Conservation (phyloP, 1,140 invertebrate species). For the Theocolax elegans region DNA sequence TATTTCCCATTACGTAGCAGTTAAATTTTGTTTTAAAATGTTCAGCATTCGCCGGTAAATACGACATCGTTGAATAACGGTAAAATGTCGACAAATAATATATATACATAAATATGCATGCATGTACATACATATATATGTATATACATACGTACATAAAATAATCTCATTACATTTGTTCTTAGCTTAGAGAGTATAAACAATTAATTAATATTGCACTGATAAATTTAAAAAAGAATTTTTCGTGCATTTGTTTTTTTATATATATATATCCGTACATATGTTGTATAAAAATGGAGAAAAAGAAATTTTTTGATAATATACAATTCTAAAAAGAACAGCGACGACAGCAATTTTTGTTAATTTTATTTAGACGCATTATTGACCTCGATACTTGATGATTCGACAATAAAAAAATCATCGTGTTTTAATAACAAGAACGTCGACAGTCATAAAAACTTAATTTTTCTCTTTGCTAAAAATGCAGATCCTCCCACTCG, state of each 20-base stretch:
- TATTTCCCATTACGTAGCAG: no score
- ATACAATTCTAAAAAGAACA: conserved; percentile 25
- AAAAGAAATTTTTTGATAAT: not conserved
- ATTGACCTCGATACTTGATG: not conserved
- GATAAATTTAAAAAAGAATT: conserved; percentile 31
- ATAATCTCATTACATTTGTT: conserved; percentile 38
- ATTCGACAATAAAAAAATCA: not conserved
- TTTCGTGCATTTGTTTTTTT: conserved; percentile 14
- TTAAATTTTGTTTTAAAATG: no score
- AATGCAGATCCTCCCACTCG: conserved; percentile 14
- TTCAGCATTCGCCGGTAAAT: conserved; percentile 1
- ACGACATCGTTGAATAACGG: conserved; percentile 17
- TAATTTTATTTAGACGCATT: not conserved
- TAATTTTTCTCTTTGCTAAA: conserved; percentile 1
- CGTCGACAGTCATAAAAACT: not conserved
- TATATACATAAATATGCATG: no score
- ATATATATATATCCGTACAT: conserved; percentile 1
- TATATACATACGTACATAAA: conserved; percentile 34
- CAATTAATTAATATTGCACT: conserved; percentile 29
- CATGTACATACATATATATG: no score
- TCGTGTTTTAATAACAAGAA: conserved; percentile 1
- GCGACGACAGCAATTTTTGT: conserved; percentile 7
- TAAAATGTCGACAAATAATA: conserved; percentile 36
- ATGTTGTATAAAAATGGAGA: conserved; percentile 30
- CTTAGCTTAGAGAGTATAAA: conserved; percentile 37